A percentile compares a stretch with the other conserved stretches of the same genome.
These are phyloP conservation scores for Latheticus oryzae DNA, from an alignment of 2,888 invertebrate genomes.

Conservation along the genomic window DNA sequence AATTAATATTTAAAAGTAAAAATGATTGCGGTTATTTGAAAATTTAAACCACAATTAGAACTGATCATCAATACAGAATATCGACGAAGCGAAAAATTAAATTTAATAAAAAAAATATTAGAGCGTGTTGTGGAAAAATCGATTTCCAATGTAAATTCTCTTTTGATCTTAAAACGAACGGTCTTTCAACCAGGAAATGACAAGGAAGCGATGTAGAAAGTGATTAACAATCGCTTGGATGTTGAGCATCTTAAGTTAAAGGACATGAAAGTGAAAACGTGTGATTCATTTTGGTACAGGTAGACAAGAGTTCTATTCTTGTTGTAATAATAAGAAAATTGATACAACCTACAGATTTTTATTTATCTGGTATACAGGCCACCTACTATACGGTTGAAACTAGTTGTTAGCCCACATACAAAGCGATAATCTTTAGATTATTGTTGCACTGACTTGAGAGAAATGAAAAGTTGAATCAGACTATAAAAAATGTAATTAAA, in stretches of 20 bases:
- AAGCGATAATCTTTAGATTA: no score
- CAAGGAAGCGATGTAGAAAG: slow-evolving; percentile 36
- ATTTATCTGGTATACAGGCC: slow-evolving; percentile 13
- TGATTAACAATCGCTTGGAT: slow-evolving; percentile 34
- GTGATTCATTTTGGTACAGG: slow-evolving; percentile 26
- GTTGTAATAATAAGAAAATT: slow-evolving; percentile 12
- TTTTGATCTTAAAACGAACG: slow-evolving; percentile 27
- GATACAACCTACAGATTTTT: slow-evolving; percentile 7
- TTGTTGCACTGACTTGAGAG: slow-evolving; percentile 5
- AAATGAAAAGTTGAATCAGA: no score
- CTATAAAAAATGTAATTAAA: no score
- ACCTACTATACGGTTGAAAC: slow-evolving; percentile 15
- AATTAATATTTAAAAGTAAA: slow-evolving; percentile 5
- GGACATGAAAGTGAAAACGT: slow-evolving; percentile 33
- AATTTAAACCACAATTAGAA: slow-evolving; percentile 16
- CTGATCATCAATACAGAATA: slow-evolving; percentile 8
- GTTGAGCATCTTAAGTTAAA: slow-evolving; percentile 23
- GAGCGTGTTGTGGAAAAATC: slow-evolving; percentile 22
- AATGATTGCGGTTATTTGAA: slow-evolving; percentile 18
- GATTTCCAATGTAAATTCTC: slow-evolving; percentile 19
- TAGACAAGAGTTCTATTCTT: slow-evolving; percentile 25
- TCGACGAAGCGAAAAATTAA: slow-evolving; percentile 34
- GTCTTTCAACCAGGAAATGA: slow-evolving; percentile 50
- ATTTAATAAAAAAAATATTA: slow-evolving; percentile 31
- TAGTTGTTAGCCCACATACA: slow-evolving; percentile 16